A percentile compares a stretch with the other conserved stretches of the same genome.
Evolutionary conservation across 1,140 invertebrate genomes (phyloP).

Genomic region (Acyrthosiphon pisum): DNA sequence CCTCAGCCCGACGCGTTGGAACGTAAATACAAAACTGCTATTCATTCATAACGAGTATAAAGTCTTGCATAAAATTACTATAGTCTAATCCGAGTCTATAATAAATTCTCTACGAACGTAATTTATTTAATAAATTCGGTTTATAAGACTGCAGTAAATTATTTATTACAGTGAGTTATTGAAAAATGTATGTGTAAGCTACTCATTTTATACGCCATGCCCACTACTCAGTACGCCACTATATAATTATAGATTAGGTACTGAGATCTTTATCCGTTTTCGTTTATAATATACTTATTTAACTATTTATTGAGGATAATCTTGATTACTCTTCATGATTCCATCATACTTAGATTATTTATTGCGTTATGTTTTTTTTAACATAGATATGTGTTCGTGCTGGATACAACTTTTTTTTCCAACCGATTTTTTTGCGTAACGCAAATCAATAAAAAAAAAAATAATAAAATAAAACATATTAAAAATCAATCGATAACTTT

Average conservation of each 20-base stretch:
- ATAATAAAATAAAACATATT: too few species aligned
- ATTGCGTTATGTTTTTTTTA: not conserved
- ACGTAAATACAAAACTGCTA: constrained; percentile 14
- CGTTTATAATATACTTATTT: not conserved
- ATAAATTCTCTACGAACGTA: not conserved
- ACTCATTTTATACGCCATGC: not conserved
- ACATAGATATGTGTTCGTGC: too few species aligned
- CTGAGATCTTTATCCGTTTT: not conserved
- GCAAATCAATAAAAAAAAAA: too few species aligned
- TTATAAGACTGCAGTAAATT: not conserved
- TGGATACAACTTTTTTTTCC: too few species aligned
- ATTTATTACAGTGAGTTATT: not conserved
- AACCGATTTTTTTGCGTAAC: too few species aligned
- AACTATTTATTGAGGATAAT: not conserved
- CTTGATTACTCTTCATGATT: not conserved
- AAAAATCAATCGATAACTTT: too few species aligned
- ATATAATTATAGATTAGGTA: not conserved
- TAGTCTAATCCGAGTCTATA: not conserved
- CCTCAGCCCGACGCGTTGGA: not conserved
- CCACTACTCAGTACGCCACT: not conserved
- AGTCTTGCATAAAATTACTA: not conserved
- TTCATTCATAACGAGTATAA: constrained; percentile 33
- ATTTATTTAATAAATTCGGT: not conserved
- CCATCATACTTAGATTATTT: not conserved
- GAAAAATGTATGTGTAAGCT: not conserved